Evolutionary conservation across 2,888 invertebrate species (phyloP).

Genomic region (Hirtodrosophila cameraria): DNA sequence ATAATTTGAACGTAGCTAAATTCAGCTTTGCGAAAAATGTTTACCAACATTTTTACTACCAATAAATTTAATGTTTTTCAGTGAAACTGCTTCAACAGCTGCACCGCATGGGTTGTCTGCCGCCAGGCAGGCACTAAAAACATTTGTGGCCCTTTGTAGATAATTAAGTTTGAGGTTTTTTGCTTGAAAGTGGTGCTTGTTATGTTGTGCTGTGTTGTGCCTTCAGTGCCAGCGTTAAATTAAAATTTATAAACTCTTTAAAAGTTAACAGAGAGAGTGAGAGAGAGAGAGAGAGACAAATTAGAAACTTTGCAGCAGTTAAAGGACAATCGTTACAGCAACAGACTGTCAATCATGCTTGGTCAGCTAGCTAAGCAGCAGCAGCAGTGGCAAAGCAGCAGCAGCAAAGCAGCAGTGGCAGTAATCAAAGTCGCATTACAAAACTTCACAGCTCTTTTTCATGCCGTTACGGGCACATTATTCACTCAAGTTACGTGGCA

Average conservation of each 20-base stretch:
- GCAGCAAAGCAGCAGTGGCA: constrained; percentile 12
- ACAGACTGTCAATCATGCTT: constrained; percentile 24
- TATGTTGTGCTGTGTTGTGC: too few species aligned
- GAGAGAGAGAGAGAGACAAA: too few species aligned
- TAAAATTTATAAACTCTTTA: constrained; percentile 12
- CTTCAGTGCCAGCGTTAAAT: not conserved
- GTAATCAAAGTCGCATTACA: constrained; percentile 50
- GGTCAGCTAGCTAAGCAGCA: constrained; percentile 12
- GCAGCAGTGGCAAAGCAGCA: too few species aligned
- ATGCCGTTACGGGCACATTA: constrained; percentile 48
- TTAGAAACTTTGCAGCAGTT: constrained; percentile 1
- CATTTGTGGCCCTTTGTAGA: constrained; percentile 47
- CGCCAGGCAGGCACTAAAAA: constrained; percentile 38
- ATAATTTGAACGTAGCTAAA: constrained; percentile 58
- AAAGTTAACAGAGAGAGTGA: constrained; percentile 19
- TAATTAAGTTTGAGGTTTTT: constrained; percentile 57
- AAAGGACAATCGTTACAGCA: not conserved
- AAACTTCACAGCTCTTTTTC: constrained; percentile 46
- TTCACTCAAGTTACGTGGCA: constrained; percentile 49
- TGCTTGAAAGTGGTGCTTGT: too few species aligned
- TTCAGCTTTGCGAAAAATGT: constrained; percentile 49
- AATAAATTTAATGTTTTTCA: constrained; percentile 64
- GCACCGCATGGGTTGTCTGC: constrained; percentile 1
- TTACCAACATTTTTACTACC: constrained; percentile 54
- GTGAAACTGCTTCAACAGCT: constrained; percentile 34